Evolutionary conservation across 1,140 invertebrate species (phyloP).

Genomic region (Solenopsis fugax): DNA sequence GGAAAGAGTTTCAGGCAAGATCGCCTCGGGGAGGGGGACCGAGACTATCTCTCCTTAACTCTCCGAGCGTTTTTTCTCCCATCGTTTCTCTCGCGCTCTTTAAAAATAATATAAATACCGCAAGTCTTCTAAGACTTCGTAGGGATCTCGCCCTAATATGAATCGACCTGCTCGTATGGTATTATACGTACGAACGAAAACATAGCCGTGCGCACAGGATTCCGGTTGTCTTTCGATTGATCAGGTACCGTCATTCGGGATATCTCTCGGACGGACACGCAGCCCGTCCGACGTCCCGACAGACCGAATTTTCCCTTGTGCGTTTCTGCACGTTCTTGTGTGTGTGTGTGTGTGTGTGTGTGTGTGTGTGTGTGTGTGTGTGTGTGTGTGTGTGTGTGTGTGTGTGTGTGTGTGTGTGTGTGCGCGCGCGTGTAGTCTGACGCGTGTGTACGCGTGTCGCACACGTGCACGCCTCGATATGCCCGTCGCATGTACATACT

Average conservation of each 20-base stretch:
- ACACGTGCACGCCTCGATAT: constrained; percentile 33
- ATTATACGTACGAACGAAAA: constrained; percentile 27
- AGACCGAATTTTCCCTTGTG: constrained; percentile 67
- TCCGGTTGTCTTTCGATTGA: constrained; percentile 75
- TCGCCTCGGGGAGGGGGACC: constrained; percentile 10
- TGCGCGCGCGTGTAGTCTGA: not conserved
- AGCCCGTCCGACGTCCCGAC: constrained; percentile 71
- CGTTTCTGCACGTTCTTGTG: not conserved
- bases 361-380: not conserved
- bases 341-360: not conserved
- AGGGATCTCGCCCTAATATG: constrained; percentile 61
- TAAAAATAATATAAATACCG: constrained; percentile 53
- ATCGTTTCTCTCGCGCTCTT: not conserved
- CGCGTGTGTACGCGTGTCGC: constrained; percentile 22
- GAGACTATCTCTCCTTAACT: constrained; percentile 58
- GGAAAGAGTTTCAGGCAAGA: constrained; percentile 31
- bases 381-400: too few species aligned
- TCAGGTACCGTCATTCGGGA: constrained; percentile 76
- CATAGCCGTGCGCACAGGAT: constrained; percentile 52
- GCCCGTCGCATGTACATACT: constrained; percentile 19
- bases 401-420: too few species aligned
- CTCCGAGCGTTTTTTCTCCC: constrained; percentile 1
- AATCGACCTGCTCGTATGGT: constrained; percentile 20
- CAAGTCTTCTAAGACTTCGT: constrained; percentile 51
- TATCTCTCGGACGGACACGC: constrained; percentile 77